phyloP scores from a whole-genome alignment of 2,888 invertebrate genomes.

The Carterocephalus palaemon region DNA sequence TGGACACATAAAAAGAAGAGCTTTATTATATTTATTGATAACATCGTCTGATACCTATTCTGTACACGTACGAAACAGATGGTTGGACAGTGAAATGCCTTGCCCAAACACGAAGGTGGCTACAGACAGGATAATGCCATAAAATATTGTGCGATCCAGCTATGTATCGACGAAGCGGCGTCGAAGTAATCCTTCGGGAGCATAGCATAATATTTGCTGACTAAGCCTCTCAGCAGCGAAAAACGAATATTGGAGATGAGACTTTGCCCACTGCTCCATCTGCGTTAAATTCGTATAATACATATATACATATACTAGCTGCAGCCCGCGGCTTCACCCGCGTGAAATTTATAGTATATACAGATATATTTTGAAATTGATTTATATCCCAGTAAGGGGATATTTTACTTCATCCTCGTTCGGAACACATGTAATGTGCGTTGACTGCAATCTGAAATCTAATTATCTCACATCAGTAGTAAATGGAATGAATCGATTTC shows the following conservation, averaged over 20 bases:
- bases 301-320: too few relatives aligned
- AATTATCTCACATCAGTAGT: constrained; percentile 1
- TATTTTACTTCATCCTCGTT: too few relatives aligned
- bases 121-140: constrained; percentile 19
- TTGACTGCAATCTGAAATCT: not conserved
- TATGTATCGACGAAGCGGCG: constrained; percentile 23
- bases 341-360: too few relatives aligned
- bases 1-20: too few relatives aligned
- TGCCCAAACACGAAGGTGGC: constrained; percentile 16
- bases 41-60: constrained; percentile 11
- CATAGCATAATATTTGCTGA: constrained; percentile 31
- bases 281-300: too few relatives aligned
- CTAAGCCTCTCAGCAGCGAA: constrained; percentile 28
- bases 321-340: too few relatives aligned
- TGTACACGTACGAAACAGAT: constrained; percentile 11
- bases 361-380: too few relatives aligned
- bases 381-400: too few relatives aligned
- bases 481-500: not conserved
- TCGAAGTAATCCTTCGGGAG: constrained; percentile 30
- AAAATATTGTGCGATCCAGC: constrained; percentile 16
- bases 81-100: constrained; percentile 10
- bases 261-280: too few relatives aligned
- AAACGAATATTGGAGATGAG: constrained; percentile 25
- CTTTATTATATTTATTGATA: too few relatives aligned
- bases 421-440: too few relatives aligned